These are phyloP conservation scores for Drosophila pseudoananassae DNA, from an alignment of 1,140 invertebrate species.

Conservation along the genomic window DNA sequence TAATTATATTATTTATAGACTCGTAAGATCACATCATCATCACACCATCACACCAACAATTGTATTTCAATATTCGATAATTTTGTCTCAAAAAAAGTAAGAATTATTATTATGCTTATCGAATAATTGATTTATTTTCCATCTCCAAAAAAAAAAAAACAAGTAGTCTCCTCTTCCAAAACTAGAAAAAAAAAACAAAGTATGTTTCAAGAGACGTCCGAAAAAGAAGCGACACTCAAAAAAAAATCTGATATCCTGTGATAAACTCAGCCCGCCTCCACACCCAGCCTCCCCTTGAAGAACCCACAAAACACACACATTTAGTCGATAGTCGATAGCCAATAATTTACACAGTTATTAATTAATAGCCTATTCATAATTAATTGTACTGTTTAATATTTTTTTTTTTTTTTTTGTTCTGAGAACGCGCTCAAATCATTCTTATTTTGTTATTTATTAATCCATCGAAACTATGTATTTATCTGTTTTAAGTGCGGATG, in stretches of 20 bases:
- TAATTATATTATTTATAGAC: constrained; percentile 24
- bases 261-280: constrained; percentile 57
- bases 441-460: constrained; percentile 62
- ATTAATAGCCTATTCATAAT: constrained; percentile 63
- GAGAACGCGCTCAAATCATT: constrained; percentile 19
- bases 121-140: constrained; percentile 43
- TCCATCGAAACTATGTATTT: constrained; percentile 69
- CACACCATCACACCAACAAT: constrained; percentile 8
- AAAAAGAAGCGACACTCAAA: constrained; percentile 17
- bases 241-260: constrained; percentile 60
- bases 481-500: constrained; percentile 34
- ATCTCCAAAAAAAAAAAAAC: constrained; percentile 14
- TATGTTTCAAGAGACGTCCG: no score
- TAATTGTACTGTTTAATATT: constrained; percentile 31
- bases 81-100: constrained; percentile 60
- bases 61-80: constrained; percentile 54
- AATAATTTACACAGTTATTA: constrained; percentile 63
- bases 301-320: constrained; percentile 35
- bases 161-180: constrained; percentile 15
- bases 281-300: not conserved
- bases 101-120: constrained; percentile 48
- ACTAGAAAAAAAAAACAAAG: not conserved
- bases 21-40: constrained; percentile 20
- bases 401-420: constrained; percentile 25
- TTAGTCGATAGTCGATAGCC: constrained; percentile 55